phyloP scores from a whole-genome alignment of 1,140 invertebrate species.

The Drosophila ambigua region DNA sequence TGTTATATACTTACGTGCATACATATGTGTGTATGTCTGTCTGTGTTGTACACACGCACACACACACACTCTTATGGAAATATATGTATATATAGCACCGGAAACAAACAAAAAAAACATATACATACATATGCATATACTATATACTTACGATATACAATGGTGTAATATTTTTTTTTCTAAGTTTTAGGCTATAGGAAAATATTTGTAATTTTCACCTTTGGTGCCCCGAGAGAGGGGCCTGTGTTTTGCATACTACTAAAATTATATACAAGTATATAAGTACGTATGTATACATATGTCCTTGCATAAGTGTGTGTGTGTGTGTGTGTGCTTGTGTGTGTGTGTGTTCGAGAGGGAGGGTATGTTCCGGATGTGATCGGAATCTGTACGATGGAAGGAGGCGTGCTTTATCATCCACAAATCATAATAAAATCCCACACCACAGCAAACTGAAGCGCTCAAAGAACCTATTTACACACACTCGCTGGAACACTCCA shows the following conservation, averaged over 20 bases:
- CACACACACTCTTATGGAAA: neutral
- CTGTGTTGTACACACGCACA: neutral
- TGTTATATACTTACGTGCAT: conserved; percentile 11
- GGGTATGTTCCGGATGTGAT: conserved; percentile 12
- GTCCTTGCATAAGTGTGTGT: conserved; percentile 4
- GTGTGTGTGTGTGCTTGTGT: neutral
- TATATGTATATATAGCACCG: conserved; percentile 11
- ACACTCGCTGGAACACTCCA: too few species aligned
- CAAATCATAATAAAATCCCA: conserved; percentile 4
- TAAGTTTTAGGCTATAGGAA: conserved; percentile 39
- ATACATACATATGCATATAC: conserved; percentile 24
- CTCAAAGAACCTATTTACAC: too few species aligned
- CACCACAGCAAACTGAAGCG: too few species aligned
- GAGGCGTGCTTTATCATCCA: neutral
- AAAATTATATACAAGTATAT: conserved; percentile 9
- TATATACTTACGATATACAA: conserved; percentile 27
- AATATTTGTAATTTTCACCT: conserved; percentile 41
- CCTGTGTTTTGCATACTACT: conserved; percentile 45
- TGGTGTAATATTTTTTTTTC: conserved; percentile 45
- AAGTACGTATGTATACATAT: conserved; percentile 14
- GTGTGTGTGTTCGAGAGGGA: conserved; percentile 23
- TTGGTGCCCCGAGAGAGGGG: conserved; percentile 23
- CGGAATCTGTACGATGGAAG: neutral
- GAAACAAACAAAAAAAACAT: conserved; percentile 14
- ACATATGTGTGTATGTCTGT: conserved; percentile 16